Evolutionary conservation across 1,140 invertebrate species (phyloP).

Genomic region (Brachionus koreanus): DNA sequence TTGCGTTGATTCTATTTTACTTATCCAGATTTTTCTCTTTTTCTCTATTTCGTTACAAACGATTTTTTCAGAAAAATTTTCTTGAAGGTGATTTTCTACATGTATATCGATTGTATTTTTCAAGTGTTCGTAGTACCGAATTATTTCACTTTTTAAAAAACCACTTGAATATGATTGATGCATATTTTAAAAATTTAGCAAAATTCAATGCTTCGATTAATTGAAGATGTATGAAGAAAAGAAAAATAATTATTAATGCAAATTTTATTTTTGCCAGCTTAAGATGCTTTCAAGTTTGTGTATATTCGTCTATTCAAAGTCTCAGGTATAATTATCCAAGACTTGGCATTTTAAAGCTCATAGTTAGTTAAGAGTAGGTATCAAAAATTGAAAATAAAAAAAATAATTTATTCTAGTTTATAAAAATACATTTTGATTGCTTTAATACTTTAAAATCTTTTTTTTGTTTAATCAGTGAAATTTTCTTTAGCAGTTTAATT

Average conservation of each 20-base stretch:
- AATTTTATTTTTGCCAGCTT: neutral
- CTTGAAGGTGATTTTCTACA: neutral
- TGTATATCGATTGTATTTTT: neutral
- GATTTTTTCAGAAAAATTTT: neutral
- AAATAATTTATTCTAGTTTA: too few relatives aligned
- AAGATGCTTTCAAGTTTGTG: neutral
- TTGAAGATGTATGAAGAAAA: neutral
- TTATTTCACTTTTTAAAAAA: neutral
- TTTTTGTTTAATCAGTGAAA: too few relatives aligned
- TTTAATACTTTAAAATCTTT: too few relatives aligned
- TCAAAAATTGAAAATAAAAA: neutral
- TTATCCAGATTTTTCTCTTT: neutral
- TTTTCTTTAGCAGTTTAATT: too few relatives aligned
- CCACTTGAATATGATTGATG: neutral
- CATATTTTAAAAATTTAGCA: neutral
- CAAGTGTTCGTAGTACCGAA: neutral
- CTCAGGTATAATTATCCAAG: neutral
- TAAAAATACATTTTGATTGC: too few relatives aligned
- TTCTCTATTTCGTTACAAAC: neutral
- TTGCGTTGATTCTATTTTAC: neutral
- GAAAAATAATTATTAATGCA: neutral
- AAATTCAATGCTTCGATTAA: neutral
- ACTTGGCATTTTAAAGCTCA: neutral
- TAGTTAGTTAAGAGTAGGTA: neutral
- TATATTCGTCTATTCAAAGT: neutral